Conservation (phyloP, 2,888 invertebrate genomes). For the Phalera bucephala region DNA sequence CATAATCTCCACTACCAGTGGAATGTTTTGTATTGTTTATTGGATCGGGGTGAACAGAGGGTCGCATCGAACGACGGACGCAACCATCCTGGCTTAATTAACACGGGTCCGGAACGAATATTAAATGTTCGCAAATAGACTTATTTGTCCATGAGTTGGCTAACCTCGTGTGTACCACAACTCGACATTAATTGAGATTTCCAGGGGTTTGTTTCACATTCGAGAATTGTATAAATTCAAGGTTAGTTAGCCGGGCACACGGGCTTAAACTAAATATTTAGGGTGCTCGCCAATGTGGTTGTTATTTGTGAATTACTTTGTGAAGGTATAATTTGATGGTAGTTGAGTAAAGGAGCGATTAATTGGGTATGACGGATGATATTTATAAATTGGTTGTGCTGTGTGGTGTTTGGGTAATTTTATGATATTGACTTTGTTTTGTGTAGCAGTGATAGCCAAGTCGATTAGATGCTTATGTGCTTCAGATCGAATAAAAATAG, state of each 20-base stretch:
- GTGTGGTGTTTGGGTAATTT: too few relatives aligned
- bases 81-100: slow-evolving; percentile 65
- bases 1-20: slow-evolving; percentile 8
- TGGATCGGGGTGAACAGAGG: slow-evolving; percentile 29
- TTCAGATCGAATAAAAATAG: too few relatives aligned
- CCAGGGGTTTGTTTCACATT: slow-evolving; percentile 30
- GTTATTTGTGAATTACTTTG: slow-evolving; percentile 15
- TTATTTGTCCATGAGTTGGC: slow-evolving; percentile 60
- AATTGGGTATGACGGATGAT: slow-evolving; percentile 14
- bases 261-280: slow-evolving; percentile 24
- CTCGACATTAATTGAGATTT: slow-evolving; percentile 50
- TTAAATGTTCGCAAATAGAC: slow-evolving; percentile 73
- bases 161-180: slow-evolving; percentile 33
- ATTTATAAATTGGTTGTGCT: not conserved
- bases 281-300: slow-evolving; percentile 18
- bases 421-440: too few relatives aligned
- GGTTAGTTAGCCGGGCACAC: slow-evolving; percentile 20
- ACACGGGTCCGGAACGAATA: slow-evolving; percentile 66
- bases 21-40: slow-evolving; percentile 42
- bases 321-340: slow-evolving; percentile 13
- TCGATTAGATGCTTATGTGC: too few relatives aligned
- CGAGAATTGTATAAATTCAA: slow-evolving; percentile 24
- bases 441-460: too few relatives aligned
- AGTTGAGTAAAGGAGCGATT: slow-evolving; percentile 7
- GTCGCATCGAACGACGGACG: slow-evolving; percentile 29